Evolutionary conservation across 2,888 invertebrate species (phyloP), one percentile per base, ranked within the genome.

Genomic region (Drosophila acutilabella): DNA sequence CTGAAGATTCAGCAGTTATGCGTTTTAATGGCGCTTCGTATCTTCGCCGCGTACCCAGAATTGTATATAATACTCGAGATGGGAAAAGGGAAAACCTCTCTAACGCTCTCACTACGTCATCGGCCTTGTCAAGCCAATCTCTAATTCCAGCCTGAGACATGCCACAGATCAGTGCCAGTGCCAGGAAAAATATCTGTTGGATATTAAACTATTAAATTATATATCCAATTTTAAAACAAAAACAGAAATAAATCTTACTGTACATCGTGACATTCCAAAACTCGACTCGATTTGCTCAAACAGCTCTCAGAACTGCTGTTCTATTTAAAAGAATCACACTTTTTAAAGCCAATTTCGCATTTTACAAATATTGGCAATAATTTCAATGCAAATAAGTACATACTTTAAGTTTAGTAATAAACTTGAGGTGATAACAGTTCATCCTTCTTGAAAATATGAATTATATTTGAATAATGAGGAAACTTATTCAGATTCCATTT

Each of bases 321-420:
- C 20, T 20, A 13, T 18, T 40, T 13, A 23, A 4, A 16, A 7
- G 30, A 36, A 18, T 14, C 41, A 10, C 23, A 20, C 33, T 47
- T 64, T 66, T 65, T 80, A 83, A 80, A 77, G 47, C 57, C 20
- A 14, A 33, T 20, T 8, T 38, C 10, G 36, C n/a, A 59, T 7
- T 48, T 38, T 33, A 0, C 7, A 54, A 51, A 36, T 41, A 45
- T 8, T 30, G 8, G 30, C 8, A 30, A 30, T 30, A 30, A 30
- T 26, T 20, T 38, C 18, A 40, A 52, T 62, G 61, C 52, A 54
- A 56, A 64, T 64, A 13, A 47, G 8, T 18, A 4, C 4, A 7
- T 13, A 4, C 4, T 8, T 13, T 48, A 57, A 18, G 45, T 4
- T 23, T 4, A 2, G 26, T 16, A 10, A 13, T 47, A 47, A 57